Evolutionary conservation across 2,113 vertebrate genomes (phyloP).

Genomic region (Dolichallabes microphthalmus): DNA sequence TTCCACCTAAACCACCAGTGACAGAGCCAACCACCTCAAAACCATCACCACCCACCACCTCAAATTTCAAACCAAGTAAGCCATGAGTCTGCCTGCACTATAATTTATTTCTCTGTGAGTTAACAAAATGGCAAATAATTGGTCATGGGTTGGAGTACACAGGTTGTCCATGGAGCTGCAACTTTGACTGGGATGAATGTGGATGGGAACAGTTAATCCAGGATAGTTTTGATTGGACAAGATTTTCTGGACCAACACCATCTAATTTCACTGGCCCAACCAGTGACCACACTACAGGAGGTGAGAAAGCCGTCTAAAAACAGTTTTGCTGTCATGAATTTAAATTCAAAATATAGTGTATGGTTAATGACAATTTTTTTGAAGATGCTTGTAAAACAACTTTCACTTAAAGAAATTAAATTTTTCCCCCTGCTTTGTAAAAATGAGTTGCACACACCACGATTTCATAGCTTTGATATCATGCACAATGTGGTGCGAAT

Average conservation of each 20-base stretch:
- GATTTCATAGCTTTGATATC: too few species aligned
- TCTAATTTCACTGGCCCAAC: slow-evolving; percentile 71
- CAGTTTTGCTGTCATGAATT: neutral
- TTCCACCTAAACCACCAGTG: slow-evolving; percentile 1
- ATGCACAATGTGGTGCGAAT: too few species aligned
- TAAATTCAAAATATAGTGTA: neutral
- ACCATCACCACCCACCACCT: slow-evolving; percentile 20
- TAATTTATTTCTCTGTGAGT: neutral
- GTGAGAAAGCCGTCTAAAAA: slow-evolving; percentile 57
- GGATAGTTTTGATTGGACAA: slow-evolving; percentile 70
- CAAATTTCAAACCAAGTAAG: slow-evolving; percentile 35
- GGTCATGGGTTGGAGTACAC: neutral
- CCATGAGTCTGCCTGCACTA: neutral
- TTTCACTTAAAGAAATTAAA: neutral
- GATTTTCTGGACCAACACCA: slow-evolving; percentile 73
- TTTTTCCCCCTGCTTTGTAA: neutral
- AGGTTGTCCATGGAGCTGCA: slow-evolving; percentile 50
- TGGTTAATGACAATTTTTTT: neutral
- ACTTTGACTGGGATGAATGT: slow-evolving; percentile 53
- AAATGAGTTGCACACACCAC: neutral
- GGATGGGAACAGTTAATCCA: slow-evolving; percentile 55
- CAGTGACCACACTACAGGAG: slow-evolving; percentile 78
- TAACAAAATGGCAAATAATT: neutral
- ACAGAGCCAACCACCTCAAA: slow-evolving; percentile 30
- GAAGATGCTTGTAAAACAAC: neutral